Evolutionary conservation across 2,888 invertebrate genomes (phyloP).

Genomic region (Dolomedes plantarius): DNA sequence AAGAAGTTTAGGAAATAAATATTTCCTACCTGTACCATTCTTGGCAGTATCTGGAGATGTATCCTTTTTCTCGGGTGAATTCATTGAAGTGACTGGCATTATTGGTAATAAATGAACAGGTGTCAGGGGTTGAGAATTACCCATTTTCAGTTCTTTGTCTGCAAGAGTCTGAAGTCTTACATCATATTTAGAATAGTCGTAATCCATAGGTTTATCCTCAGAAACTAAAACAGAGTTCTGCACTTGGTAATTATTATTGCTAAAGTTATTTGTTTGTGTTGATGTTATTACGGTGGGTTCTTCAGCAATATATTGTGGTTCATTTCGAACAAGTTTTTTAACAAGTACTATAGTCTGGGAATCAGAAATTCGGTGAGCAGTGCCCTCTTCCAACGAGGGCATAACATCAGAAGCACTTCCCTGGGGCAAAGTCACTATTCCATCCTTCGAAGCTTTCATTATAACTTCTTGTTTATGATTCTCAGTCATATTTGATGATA

Average conservation of each 20-base stretch:
- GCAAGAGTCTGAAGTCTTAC: conserved; percentile 13
- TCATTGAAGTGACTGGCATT: conserved; percentile 72
- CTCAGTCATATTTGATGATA: conserved; percentile 20
- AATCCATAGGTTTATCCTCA: conserved; percentile 18
- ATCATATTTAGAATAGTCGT: conserved; percentile 53
- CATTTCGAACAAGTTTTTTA: conserved; percentile 34
- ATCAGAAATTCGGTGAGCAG: conserved; percentile 19
- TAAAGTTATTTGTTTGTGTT: conserved; percentile 22
- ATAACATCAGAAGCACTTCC: conserved; percentile 3
- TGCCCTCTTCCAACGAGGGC: conserved; percentile 18
- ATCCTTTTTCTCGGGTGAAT: conserved; percentile 41
- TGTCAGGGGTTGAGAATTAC: conserved; percentile 72
- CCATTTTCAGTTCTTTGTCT: conserved; percentile 36
- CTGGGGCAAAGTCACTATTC: conserved; percentile 47
- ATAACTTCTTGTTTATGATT: conserved; percentile 66
- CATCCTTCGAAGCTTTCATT: conserved; percentile 67
- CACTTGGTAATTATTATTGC: conserved; percentile 37
- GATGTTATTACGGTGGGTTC: conserved; percentile 50
- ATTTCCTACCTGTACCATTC: conserved; percentile 52
- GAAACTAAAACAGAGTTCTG: conserved; percentile 23
- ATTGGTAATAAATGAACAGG: conserved; percentile 75
- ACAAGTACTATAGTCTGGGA: conserved; percentile 52
- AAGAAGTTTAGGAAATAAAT: too few relatives aligned
- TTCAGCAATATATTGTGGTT: conserved; percentile 23
- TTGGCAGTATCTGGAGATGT: conserved; percentile 43